Evolutionary conservation across 2,797 vertebrate genomes (phyloP), one percentile per base, ranked within the genome.

Genomic region (Garrulus glandarius): DNA sequence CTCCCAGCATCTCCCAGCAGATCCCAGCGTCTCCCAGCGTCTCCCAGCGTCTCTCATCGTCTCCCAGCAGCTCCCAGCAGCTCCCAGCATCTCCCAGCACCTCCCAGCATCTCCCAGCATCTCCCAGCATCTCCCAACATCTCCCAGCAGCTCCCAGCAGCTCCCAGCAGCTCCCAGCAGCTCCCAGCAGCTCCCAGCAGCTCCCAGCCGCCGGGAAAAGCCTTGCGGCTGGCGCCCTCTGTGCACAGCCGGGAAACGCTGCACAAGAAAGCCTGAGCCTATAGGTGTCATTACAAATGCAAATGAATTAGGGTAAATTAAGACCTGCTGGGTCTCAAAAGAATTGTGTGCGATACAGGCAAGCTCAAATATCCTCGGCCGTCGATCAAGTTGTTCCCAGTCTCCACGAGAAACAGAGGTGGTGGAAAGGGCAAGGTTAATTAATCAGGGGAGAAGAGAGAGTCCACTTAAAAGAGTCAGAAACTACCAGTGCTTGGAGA

Each of bases 181-280:
- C 41, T 43, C 41, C 41, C 41, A 17, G 18, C 23, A 15, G 49
- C 49, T 1, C 56, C 56, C 50, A 16, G 30, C 46, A 8, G 47
- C 49, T 29, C 18, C 26, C n/a, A 27, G 2, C 1, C 1, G 1
- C 24, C 0, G 2, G 22, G 29, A 67, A 57, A n/a, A 60, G 19
- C n/a, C 77, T 57, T n/a, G 83, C 63, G 9, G 61, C 61, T 8
- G 43, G 89, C 57, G 37, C 92, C 90, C 85, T 86, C 92, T 93
- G 61, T 6, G 53, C 74, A 24, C 36, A 9, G 65, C 55, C 6
- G 2, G 47, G 57, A 27, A 57, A 82, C 84, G 77, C 44, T 72
- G 70, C 92, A 5, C 6, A 1, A 6, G 30, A 50, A 46, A 37
- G 7, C 39, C 27, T 0, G 11, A 41, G 10, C 1, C 69, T 5